Base-by-base conservation (phyloP, 1,140 invertebrate genomes). In the Thaumetopoea pityocampa region DNA sequence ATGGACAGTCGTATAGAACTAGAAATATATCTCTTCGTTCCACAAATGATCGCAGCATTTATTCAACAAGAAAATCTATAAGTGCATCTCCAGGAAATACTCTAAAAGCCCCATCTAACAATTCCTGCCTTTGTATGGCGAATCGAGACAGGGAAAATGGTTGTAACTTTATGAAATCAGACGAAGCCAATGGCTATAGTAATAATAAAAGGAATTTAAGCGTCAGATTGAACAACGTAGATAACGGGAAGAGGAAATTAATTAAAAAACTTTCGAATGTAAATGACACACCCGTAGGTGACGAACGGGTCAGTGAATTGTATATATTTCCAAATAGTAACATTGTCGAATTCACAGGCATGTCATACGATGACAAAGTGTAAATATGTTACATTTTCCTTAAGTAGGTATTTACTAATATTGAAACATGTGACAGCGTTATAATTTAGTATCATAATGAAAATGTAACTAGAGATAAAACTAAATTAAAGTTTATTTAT, bases 301-400 rank as follows among this genome's bases (percentile, higher is more conserved):
- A 84, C 34, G 79, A 81, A 41, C 59, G 74, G 56, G 64, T 81
- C 19, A 70, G 72, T 20, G 77, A 84, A 40, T 22, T 84, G 26
- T 84, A 84, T 46, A 80, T 84, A 44, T 84, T 83, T 51, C 79
- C 79, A 11, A 80, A 84, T 29, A 81, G 77, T 49, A 76, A 68
- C 42, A 72, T 78, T 17, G 79, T 84, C 29, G 79, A 84, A 43
- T 84, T 84, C 33, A 79, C 68, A 35, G 71, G 81, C 57, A 50
- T 74, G 36, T 36, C 72, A 35, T 69, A 70, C 45, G 77, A 81
- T 62, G 79, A 84, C 52, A 80, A 73, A 67, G 77, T 84, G 40
- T 81, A 65, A 70, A 66, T 52, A 48, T 9, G 33, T 45, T 44
- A 16, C 33, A 41, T 38, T 54, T 38, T 52, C 38, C 35, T 48